Evolutionary conservation across 2,113 vertebrate genomes (phyloP).

Genomic region (Neofelis nebulosa): DNA sequence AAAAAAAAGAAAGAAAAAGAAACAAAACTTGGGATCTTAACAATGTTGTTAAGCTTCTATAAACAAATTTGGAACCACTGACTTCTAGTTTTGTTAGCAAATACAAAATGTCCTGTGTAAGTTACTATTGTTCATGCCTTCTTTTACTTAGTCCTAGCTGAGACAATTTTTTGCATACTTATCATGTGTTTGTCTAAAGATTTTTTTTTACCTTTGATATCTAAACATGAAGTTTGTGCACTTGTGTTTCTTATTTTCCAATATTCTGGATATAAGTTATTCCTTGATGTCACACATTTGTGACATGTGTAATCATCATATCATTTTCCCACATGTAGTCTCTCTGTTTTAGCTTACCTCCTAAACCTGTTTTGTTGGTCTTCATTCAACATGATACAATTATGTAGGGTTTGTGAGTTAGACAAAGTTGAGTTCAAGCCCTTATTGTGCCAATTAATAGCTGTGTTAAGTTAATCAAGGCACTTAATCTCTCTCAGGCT

Average conservation of each 20-base stretch:
- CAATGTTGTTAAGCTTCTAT: not conserved
- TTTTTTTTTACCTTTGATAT: not conserved
- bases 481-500: not conserved
- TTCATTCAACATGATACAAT: not conserved
- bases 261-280: not conserved
- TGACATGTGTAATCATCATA: not conserved
- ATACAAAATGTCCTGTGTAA: not conserved
- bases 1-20: not conserved
- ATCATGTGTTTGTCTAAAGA: not conserved
- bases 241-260: not conserved
- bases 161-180: not conserved
- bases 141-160: not conserved
- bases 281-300: not conserved
- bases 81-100: not conserved
- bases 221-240: not conserved
- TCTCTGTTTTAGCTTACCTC: not conserved
- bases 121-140: not conserved
- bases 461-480: not conserved
- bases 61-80: not conserved
- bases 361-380: not conserved
- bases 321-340: not conserved
- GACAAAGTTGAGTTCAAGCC: not conserved
- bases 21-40: not conserved
- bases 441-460: not conserved
- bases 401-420: not conserved